phyloP scores from a whole-genome alignment of 2,888 invertebrate genomes.

The Lochmaea crataegi region DNA sequence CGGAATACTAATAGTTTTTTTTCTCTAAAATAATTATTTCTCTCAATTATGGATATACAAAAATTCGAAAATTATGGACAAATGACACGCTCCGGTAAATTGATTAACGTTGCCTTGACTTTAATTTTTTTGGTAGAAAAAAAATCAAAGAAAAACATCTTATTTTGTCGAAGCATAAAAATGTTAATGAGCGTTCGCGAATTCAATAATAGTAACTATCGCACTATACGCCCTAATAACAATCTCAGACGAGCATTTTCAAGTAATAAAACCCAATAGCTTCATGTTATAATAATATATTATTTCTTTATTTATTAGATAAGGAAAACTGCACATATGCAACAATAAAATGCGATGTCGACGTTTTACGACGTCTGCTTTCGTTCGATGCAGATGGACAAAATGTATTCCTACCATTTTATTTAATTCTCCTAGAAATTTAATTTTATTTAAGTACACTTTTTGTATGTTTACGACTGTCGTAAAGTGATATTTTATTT shows the following conservation, averaged over 20 bases:
- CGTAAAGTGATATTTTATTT: slow-evolving; percentile 6
- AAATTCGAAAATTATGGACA: no score
- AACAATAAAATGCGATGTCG: slow-evolving; percentile 24
- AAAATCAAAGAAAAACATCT: no score
- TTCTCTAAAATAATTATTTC: no score
- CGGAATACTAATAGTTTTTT: no score
- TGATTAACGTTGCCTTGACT: no score
- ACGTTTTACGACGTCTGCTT: slow-evolving; percentile 22
- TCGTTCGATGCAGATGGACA: slow-evolving; percentile 13
- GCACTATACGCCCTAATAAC: neutral
- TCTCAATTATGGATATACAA: no score
- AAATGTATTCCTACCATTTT: slow-evolving; percentile 36
- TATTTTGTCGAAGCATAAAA: no score
- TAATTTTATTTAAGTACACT: slow-evolving; percentile 38
- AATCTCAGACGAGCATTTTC: slow-evolving; percentile 7
- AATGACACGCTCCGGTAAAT: no score
- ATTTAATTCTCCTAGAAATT: slow-evolving; percentile 43
- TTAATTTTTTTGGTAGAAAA: no score
- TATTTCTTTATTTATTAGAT: slow-evolving; percentile 30
- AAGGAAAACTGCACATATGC: slow-evolving; percentile 24
- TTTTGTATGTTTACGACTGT: slow-evolving; percentile 16
- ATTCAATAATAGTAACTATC: no score
- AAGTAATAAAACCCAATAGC: slow-evolving; percentile 20
- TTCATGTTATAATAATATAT: slow-evolving; percentile 14
- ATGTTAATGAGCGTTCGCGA: no score